Percentiles rank a stretch among this genome's conserved stretches.
phyloP scores from a whole-genome alignment of 2,113 vertebrate genomes.

The Trematocara variabile region DNA sequence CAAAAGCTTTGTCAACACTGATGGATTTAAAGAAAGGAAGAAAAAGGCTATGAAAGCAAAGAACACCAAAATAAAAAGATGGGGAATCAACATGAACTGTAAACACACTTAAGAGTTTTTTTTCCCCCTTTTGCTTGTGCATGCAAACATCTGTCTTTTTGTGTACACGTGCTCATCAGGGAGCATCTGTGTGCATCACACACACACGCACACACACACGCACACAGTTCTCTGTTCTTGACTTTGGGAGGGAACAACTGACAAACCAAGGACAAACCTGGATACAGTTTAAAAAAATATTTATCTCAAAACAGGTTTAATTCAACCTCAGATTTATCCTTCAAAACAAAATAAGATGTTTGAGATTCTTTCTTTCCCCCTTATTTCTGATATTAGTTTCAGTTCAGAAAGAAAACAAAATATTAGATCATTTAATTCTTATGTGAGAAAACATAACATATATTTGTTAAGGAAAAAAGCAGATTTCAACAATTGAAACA shows the following conservation, averaged over 20 bases:
- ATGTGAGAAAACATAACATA: not conserved
- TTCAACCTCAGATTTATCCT: not conserved
- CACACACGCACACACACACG: not conserved
- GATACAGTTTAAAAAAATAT: not conserved
- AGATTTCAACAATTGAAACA: not conserved
- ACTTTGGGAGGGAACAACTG: not conserved
- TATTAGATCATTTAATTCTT: not conserved
- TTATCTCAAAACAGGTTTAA: not conserved
- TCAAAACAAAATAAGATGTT: not conserved
- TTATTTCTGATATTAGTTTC: not conserved
- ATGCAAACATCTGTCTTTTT: slow-evolving; percentile 20
- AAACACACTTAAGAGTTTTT: not conserved
- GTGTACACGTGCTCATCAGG: slow-evolving; percentile 38
- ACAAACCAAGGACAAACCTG: not conserved
- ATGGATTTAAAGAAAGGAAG: not conserved
- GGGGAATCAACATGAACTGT: not conserved
- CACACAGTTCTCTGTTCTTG: not conserved
- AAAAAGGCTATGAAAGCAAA: not conserved
- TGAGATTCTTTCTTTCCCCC: not conserved
- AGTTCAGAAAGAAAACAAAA: not conserved
- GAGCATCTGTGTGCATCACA: slow-evolving; percentile 75
- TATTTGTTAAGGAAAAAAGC: not conserved
- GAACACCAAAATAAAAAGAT: not conserved
- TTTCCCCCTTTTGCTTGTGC: not conserved
- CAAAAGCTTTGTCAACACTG: not conserved